Evolutionary conservation across 2,888 invertebrate species (phyloP).

Genomic region (Nysson spinosus): DNA sequence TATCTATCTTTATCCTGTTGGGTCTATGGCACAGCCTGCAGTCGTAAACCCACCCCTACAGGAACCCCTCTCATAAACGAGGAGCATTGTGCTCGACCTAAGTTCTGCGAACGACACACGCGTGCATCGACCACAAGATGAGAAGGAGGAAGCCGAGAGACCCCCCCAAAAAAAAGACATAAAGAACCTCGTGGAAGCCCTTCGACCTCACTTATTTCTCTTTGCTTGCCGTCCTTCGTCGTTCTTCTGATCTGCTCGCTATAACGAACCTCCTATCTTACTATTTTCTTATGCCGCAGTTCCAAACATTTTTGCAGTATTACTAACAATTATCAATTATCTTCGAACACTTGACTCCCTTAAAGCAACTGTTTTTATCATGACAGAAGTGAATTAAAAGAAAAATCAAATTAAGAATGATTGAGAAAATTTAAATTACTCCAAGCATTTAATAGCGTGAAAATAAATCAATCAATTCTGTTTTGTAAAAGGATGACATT

Average conservation of each 20-base stretch:
- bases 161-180: background rate
- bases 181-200: conserved; percentile 39
- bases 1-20: background rate
- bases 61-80: conserved; percentile 52
- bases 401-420: too few relatives aligned
- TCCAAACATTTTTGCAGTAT: too few relatives aligned
- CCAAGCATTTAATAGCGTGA: too few relatives aligned
- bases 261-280: conserved; percentile 14
- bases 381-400: too few relatives aligned
- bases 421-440: too few relatives aligned
- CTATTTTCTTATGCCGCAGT: conserved; percentile 23
- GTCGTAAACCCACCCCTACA: conserved; percentile 52
- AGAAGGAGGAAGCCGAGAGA: conserved; percentile 20
- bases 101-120: conserved; percentile 50
- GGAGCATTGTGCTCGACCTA: conserved; percentile 52
- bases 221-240: conserved; percentile 9
- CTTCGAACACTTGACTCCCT: too few relatives aligned
- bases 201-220: conserved; percentile 33
- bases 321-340: too few relatives aligned
- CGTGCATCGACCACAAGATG: conserved; percentile 32
- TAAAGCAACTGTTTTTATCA: too few relatives aligned
- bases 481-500: background rate
- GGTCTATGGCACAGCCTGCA: conserved; percentile 14
- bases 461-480: too few relatives aligned
- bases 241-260: conserved; percentile 18